Evolutionary conservation across 2,797 vertebrate species (phyloP).

Genomic region (Lepilemur septentrionalis): DNA sequence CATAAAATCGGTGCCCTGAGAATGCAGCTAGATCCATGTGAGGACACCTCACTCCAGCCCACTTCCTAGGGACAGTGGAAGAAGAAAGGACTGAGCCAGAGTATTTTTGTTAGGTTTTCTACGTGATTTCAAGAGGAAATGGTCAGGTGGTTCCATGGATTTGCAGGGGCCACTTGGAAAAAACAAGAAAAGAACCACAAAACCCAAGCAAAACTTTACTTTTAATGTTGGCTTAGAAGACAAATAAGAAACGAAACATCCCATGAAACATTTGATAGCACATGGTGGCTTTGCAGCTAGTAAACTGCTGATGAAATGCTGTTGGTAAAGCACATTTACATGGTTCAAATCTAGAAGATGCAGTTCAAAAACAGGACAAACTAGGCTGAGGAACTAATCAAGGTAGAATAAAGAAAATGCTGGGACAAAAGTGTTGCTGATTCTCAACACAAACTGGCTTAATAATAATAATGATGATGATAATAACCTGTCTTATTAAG

Average conservation of each 20-base stretch:
- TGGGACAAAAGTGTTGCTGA: neutral
- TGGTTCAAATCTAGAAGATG: neutral
- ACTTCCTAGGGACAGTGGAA: constrained; percentile 63
- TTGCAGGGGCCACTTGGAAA: constrained; percentile 53
- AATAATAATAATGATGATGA: neutral
- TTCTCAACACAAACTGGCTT: neutral
- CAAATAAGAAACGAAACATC: constrained; percentile 56
- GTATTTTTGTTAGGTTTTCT: constrained; percentile 73
- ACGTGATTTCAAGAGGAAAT: constrained; percentile 65
- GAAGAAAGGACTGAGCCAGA: neutral
- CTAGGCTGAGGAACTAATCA: neutral
- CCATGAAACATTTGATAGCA: constrained; percentile 10
- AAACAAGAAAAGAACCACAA: neutral
- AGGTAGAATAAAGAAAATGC: neutral
- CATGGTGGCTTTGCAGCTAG: neutral
- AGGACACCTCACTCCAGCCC: constrained; percentile 65
- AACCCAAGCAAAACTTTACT: constrained; percentile 8
- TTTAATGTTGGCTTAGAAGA: constrained; percentile 57
- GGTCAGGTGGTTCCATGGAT: constrained; percentile 49
- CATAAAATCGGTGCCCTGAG: constrained; percentile 93
- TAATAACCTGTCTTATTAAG: neutral
- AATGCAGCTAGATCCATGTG: constrained; percentile 90
- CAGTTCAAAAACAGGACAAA: neutral
- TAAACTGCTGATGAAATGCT: neutral
- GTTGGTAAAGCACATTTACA: neutral